A percentile compares a stretch with the other conserved stretches of the same genome.
phyloP scores from a whole-genome alignment of 2,888 invertebrate genomes.

The Cosmia pyralina region DNA sequence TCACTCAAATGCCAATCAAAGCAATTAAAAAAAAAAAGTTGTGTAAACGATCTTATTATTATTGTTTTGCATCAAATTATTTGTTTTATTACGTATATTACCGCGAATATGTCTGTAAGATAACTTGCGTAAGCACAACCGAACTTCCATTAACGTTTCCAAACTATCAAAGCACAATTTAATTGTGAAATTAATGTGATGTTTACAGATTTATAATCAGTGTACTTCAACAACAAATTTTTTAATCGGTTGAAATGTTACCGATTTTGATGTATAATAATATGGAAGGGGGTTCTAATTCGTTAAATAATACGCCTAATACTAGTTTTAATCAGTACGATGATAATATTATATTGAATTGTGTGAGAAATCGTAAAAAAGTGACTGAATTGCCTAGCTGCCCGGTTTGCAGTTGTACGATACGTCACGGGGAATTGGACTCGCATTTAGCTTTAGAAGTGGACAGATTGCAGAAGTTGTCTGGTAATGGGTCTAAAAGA shows the following conservation, averaged over 20 bases:
- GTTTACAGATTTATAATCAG: conserved; percentile 81
- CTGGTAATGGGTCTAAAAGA: conserved; percentile 78
- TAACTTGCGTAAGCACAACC: conserved; percentile 73
- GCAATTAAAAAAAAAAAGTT: conserved; percentile 69
- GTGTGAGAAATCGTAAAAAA: conserved; percentile 90
- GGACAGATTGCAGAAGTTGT: conserved; percentile 82
- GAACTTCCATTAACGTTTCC: conserved; percentile 74
- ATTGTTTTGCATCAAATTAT: conserved; percentile 76
- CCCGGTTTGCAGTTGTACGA: conserved; percentile 96
- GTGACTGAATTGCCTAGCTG: conserved; percentile 94
- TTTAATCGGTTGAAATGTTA: conserved; percentile 81
- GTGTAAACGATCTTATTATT: conserved; percentile 73
- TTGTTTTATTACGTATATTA: conserved; percentile 66
- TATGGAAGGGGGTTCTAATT: conserved; percentile 85
- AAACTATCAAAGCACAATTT: conserved; percentile 70
- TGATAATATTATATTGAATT: conserved; percentile 85
- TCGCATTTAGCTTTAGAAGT: conserved; percentile 95
- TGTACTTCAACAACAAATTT: conserved; percentile 56
- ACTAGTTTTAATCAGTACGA: conserved; percentile 80
- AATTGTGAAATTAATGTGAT: conserved; percentile 76
- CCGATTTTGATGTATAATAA: conserved; percentile 85
- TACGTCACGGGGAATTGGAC: conserved; percentile 95
- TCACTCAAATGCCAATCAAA: conserved; percentile 62
- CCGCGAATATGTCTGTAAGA: conserved; percentile 76
- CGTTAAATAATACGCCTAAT: conserved; percentile 74